Evolutionary conservation across 2,113 vertebrate species (phyloP).

Genomic region (Shinisaurus crocodilurus): DNA sequence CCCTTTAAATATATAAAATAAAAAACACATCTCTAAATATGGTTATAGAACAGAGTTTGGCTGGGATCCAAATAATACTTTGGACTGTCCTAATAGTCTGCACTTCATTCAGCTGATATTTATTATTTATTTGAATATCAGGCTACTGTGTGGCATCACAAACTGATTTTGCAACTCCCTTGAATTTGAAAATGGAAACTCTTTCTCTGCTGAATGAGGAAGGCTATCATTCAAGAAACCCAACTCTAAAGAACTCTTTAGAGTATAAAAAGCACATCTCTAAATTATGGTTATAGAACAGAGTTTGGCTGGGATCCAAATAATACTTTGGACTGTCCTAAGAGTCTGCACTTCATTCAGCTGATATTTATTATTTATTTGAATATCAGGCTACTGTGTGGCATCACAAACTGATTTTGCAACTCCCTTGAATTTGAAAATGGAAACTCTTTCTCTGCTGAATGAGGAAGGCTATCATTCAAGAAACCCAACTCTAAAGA

Average conservation of each 20-base stretch:
- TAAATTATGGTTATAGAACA: background rate
- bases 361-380: background rate
- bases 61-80: background rate
- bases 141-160: background rate
- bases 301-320: background rate
- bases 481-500: background rate
- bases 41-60: background rate
- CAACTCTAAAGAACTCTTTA: background rate
- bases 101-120: background rate
- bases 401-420: background rate
- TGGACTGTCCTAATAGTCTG: background rate
- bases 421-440: background rate
- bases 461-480: background rate
- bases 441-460: background rate
- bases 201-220: background rate
- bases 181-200: background rate
- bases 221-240: background rate
- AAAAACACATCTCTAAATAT: background rate
- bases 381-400: background rate
- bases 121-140: background rate
- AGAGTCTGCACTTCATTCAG: background rate
- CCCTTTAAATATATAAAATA: background rate
- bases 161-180: background rate
- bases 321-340: background rate
- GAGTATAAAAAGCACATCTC: too few relatives aligned